Evolutionary conservation across 1,140 invertebrate genomes (phyloP), one percentile per base, ranked within the genome.

Genomic region (Heliconius hermathena): DNA sequence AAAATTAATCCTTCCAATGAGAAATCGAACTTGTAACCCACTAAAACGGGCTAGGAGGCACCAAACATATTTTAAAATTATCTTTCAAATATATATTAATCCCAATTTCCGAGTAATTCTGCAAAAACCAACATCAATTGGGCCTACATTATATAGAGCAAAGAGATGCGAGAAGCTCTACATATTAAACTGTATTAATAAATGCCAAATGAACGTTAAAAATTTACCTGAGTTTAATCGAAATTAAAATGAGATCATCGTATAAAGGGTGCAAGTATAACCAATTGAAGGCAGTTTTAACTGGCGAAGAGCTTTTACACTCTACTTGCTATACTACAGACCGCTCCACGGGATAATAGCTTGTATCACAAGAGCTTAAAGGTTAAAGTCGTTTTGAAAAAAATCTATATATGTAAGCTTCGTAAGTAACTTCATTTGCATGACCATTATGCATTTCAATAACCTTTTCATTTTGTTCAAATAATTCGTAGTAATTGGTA

Each of bases 401-500:
- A 36, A 72, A 29, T 26, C 57, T 71, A 57, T 66, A 74, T 74
- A 54, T 73, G 72, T 52, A 38, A 77, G n/a, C 41, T 72, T 41
- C 73, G 73, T 79, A 76, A 76, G 74, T 78, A 81, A 82, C 76
- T 84, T 81, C 71, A 84, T 87, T 85, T 84, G 83, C 82, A 84
- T 84, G 71, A 60, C 79, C 80, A 83, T 80, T 81, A 77, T 74
- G 73, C 71, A 80, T 81, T 83, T 83, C 79, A 73, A 84, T 85
- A 83, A 83, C 77, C 83, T 82, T 84, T 86, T 82, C 78, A 87
- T 85, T 83, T 83, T 76, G 77, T 77, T 77, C 79, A 85, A 86
- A 87, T 88, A 86, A 86, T 86, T 83, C 74, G 60, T 60, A 38
- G 83, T 85, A 88, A 87, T 88, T 88, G 85, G 81, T 79, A 79